phyloP scores from a whole-genome alignment of 30 jellyfish, hydroid and myxozoan species.

The Catostylus mosaicus region DNA sequence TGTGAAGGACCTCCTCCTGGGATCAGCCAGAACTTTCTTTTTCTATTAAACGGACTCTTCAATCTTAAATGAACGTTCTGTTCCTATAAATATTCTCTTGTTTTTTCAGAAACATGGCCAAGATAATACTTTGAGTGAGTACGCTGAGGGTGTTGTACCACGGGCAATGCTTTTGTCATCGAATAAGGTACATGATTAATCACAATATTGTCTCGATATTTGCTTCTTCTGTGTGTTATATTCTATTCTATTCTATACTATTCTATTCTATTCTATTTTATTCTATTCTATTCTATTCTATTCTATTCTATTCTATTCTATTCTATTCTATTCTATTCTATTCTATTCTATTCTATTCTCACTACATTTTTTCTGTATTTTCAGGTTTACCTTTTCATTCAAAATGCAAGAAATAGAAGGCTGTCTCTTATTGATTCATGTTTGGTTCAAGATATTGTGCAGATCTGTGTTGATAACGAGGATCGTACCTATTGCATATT shows the following conservation, averaged over 20 bases:
- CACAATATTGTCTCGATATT: not conserved
- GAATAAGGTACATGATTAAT: slow-evolving; percentile 17
- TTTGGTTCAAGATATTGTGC: slow-evolving; percentile 76
- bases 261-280: too few relatives aligned
- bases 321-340: too few relatives aligned
- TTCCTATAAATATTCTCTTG: too few relatives aligned
- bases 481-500: slow-evolving; percentile 78
- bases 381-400: slow-evolving; percentile 70
- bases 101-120: slow-evolving; percentile 37
- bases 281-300: too few relatives aligned
- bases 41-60: too few relatives aligned
- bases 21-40: too few relatives aligned
- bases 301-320: too few relatives aligned
- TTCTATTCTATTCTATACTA: too few relatives aligned
- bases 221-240: not conserved
- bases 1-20: too few relatives aligned
- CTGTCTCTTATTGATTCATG: slow-evolving; percentile 66
- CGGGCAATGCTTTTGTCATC: slow-evolving; percentile 39
- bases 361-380: not conserved
- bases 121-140: slow-evolving; percentile 15
- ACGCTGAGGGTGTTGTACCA: slow-evolving; percentile 48
- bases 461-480: slow-evolving; percentile 85
- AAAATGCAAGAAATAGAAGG: slow-evolving; percentile 67
- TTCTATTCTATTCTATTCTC: not conserved
- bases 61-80: too few relatives aligned